Evolutionary conservation across 2,888 invertebrate genomes (phyloP).

Genomic region (Lochmaea crataegi): DNA sequence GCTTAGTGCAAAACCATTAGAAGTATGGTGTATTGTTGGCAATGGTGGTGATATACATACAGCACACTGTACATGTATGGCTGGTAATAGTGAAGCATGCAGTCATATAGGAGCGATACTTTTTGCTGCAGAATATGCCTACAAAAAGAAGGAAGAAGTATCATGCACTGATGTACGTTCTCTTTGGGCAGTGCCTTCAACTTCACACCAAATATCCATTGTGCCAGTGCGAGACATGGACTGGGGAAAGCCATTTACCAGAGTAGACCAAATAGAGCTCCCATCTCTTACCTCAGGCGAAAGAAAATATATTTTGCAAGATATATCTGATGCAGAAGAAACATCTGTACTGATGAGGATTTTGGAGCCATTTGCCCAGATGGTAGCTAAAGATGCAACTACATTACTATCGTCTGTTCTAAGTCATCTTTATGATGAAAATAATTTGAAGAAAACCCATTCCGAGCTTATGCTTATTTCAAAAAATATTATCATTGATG

Average conservation of each 20-base stretch:
- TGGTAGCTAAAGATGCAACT: too few relatives aligned
- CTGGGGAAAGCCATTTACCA: conserved; percentile 7
- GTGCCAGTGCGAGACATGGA: conserved; percentile 8
- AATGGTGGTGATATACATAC: conserved; percentile 37
- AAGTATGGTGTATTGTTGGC: conserved; percentile 36
- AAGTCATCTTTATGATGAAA: too few relatives aligned
- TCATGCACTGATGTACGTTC: conserved; percentile 32
- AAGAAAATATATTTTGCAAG: conserved; percentile 1
- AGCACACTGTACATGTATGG: conserved; percentile 40
- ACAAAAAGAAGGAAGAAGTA: conserved; percentile 12
- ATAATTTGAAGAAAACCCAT: too few relatives aligned
- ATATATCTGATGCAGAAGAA: conserved; percentile 6
- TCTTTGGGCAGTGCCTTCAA: conserved; percentile 22
- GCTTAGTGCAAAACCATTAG: conserved; percentile 32
- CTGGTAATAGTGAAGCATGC: conserved; percentile 38
- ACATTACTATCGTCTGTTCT: too few relatives aligned
- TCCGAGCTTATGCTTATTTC: too few relatives aligned
- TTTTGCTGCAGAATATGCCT: conserved; percentile 31
- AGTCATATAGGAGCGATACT: conserved; percentile 36
- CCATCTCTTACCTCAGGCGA: not conserved
- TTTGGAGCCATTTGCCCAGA: too few relatives aligned
- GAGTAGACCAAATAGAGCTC: not conserved
- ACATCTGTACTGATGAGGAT: conserved; percentile 1
- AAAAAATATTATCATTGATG: too few relatives aligned
- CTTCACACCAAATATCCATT: not conserved